phyloP scores from a whole-genome alignment of 64 coral and sea anemone species.

The Acropora tenuis region DNA sequence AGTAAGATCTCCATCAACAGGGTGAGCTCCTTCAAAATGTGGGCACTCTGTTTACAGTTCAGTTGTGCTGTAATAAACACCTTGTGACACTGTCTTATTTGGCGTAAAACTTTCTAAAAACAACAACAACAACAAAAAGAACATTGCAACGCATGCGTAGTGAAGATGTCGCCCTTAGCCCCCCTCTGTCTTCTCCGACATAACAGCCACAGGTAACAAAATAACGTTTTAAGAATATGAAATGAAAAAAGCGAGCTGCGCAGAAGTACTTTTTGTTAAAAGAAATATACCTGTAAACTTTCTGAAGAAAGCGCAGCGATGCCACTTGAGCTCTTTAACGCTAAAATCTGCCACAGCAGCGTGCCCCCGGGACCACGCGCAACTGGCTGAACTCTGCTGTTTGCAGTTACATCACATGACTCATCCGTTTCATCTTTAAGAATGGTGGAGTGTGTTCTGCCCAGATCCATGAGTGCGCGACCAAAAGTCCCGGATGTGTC shows the following conservation, averaged over 20 bases:
- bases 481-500: conserved; percentile 83
- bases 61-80: conserved; percentile 69
- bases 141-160: background rate
- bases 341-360: conserved; percentile 75
- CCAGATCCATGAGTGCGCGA: conserved; percentile 70
- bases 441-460: conserved; percentile 55
- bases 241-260: background rate
- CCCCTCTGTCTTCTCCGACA: no score
- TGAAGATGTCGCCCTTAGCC: no score
- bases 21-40: conserved; percentile 83
- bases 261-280: background rate
- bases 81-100: conserved; percentile 85
- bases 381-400: conserved; percentile 73
- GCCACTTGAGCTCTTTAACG: conserved; percentile 39
- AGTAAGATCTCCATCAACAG: conserved; percentile 73
- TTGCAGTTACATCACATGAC: background rate
- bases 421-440: background rate
- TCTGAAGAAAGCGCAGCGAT: conserved; percentile 49
- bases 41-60: conserved; percentile 73
- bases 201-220: no score
- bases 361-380: conserved; percentile 58
- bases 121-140: background rate
- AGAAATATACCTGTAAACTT: conserved; percentile 71
- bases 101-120: conserved; percentile 76
- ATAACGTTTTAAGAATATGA: no score